Conservation (phyloP, 2,113 vertebrate species). For the Loxodonta africana region DNA sequence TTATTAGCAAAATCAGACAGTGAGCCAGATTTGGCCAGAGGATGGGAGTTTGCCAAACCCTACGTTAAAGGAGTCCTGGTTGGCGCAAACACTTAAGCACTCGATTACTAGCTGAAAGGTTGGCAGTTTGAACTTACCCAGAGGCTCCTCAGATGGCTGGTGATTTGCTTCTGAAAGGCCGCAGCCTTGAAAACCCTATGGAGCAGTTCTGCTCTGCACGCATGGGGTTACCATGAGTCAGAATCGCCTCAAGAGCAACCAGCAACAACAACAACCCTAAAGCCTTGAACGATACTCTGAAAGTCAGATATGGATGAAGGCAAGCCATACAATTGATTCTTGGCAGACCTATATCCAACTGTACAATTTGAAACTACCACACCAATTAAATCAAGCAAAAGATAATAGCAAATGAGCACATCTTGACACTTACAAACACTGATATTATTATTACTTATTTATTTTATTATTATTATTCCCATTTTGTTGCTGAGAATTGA, state of each 20-base stretch:
- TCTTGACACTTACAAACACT: not conserved
- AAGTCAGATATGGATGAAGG: not conserved
- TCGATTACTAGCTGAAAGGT: not conserved
- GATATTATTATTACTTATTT: not conserved
- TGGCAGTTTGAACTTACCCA: not conserved
- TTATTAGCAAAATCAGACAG: not conserved
- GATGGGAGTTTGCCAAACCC: not conserved
- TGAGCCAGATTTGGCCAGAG: not conserved
- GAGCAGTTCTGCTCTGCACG: not conserved
- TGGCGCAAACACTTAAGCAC: not conserved
- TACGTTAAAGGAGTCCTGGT: not conserved
- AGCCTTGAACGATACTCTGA: not conserved
- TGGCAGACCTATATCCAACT: not conserved
- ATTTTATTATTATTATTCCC: not conserved
- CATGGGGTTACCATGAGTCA: not conserved
- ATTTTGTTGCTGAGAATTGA: constrained; percentile 1
- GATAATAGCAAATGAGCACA: not conserved
- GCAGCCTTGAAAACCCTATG: not conserved
- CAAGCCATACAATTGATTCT: not conserved
- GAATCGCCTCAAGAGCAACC: not conserved
- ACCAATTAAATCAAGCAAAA: not conserved
- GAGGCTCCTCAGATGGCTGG: not conserved
- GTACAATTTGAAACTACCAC: not conserved
- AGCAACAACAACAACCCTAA: not conserved
- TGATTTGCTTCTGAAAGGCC: not conserved